phyloP scores from a whole-genome alignment of 2,113 vertebrate genomes.

The Symphodus melops region DNA sequence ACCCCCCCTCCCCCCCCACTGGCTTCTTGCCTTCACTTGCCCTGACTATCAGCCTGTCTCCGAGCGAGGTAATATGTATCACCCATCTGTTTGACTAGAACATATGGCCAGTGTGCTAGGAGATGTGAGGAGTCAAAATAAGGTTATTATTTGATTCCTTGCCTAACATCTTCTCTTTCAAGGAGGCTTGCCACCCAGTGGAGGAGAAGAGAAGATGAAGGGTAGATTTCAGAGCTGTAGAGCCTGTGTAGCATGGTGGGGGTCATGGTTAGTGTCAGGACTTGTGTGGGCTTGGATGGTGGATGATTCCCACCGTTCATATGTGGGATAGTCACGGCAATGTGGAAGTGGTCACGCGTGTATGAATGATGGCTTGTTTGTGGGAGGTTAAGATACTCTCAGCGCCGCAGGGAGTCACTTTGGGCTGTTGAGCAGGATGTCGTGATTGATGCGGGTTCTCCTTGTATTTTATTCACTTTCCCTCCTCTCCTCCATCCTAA shows the following conservation, averaged over 20 bases:
- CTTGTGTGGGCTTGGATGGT: constrained; percentile 27
- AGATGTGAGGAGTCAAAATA: constrained; percentile 24
- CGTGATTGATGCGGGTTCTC: constrained; percentile 56
- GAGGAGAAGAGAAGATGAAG: not conserved
- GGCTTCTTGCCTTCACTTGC: constrained; percentile 14
- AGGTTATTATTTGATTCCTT: constrained; percentile 30
- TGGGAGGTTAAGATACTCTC: constrained; percentile 62
- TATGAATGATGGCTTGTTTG: constrained; percentile 58
- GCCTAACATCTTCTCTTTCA: constrained; percentile 29
- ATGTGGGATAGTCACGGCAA: constrained; percentile 44
- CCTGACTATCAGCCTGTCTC: constrained; percentile 30
- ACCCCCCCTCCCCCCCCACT: constrained; percentile 14
- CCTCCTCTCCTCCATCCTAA: constrained; percentile 31
- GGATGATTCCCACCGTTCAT: constrained; percentile 49
- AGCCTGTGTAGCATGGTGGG: constrained; percentile 13
- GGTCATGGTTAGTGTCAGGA: constrained; percentile 1
- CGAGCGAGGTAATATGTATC: constrained; percentile 46
- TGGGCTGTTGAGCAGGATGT: constrained; percentile 55
- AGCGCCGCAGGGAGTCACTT: constrained; percentile 48
- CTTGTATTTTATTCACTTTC: constrained; percentile 56
- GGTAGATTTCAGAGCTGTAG: not conserved
- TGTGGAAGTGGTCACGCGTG: constrained; percentile 40
- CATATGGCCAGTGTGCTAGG: constrained; percentile 36
- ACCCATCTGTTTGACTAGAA: constrained; percentile 56
- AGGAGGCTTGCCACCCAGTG: not conserved